These are phyloP conservation scores for Apamea anceps DNA, from an alignment of 2,888 invertebrate species.

Conservation along the genomic window DNA sequence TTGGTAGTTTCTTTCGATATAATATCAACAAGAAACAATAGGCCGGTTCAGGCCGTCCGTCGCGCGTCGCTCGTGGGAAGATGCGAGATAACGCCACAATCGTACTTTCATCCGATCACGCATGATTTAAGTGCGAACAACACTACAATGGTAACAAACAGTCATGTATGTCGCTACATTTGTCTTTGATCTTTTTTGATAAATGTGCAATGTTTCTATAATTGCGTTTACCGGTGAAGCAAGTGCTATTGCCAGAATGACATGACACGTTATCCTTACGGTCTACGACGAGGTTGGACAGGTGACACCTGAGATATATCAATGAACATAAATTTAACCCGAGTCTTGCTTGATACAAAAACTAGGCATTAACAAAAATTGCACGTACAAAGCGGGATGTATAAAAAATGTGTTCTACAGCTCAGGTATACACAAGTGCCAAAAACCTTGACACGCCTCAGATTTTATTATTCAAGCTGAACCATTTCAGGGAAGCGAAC, in stretches of 20 bases:
- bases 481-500: conserved; percentile 44
- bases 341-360: conserved; percentile 7
- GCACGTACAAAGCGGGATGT: conserved; percentile 8
- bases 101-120: conserved; percentile 87
- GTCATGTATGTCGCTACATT: conserved; percentile 57
- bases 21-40: conserved; percentile 77
- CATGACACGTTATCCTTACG: conserved; percentile 5
- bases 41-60: conserved; percentile 68
- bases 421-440: conserved; percentile 19
- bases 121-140: conserved; percentile 87
- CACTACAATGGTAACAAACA: conserved; percentile 78
- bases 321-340: not conserved
- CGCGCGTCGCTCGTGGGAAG: conserved; percentile 83
- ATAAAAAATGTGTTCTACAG: conserved; percentile 12
- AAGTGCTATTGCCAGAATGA: not conserved
- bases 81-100: conserved; percentile 82
- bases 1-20: conserved; percentile 75
- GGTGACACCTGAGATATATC: not conserved
- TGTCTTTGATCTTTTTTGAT: conserved; percentile 46
- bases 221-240: not conserved
- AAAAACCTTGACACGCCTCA: conserved; percentile 49
- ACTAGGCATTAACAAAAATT: conserved; percentile 1
- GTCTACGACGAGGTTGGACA: not conserved
- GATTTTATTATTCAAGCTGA: conserved; percentile 47
- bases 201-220: conserved; percentile 9